phyloP scores from a whole-genome alignment of 2,113 vertebrate species.

The Solenodon paradoxus region DNA sequence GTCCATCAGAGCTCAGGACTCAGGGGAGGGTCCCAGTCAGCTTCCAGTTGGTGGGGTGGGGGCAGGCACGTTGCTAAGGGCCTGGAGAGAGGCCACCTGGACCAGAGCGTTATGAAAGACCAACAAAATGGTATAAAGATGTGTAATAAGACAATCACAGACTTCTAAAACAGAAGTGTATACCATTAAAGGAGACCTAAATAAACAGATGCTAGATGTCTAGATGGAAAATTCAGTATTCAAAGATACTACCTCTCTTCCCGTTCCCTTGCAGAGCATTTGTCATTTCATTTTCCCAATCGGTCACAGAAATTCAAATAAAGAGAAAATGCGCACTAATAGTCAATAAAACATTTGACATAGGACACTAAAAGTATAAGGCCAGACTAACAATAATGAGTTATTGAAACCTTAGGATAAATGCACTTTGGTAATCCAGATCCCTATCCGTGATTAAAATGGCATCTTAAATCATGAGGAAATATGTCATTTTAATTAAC shows the following conservation, averaged over 20 bases:
- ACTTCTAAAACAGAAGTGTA: background rate
- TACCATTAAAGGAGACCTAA: background rate
- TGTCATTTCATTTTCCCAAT: background rate
- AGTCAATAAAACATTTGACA: background rate
- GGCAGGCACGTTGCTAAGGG: too few species aligned
- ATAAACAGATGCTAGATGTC: background rate
- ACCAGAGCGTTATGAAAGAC: too few species aligned
- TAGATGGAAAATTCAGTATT: background rate
- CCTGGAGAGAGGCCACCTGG: too few species aligned
- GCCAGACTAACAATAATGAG: background rate
- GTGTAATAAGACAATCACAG: background rate
- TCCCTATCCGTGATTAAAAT: background rate
- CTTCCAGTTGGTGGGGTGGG: too few species aligned
- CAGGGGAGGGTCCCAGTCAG: too few species aligned
- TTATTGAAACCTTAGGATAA: background rate
- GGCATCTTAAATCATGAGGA: background rate
- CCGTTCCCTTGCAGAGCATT: background rate
- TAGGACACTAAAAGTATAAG: background rate
- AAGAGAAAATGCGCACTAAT: background rate
- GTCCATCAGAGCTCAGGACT: too few species aligned
- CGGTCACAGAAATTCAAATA: background rate
- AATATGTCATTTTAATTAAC: background rate
- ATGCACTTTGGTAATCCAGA: background rate
- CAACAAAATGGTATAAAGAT: too few species aligned
- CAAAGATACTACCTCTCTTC: background rate